Percentiles rank a stretch among this genome's conserved stretches.
These are phyloP conservation scores for Tiliacea aurago DNA, from an alignment of 2,888 invertebrate species.

Conservation along the genomic window DNA sequence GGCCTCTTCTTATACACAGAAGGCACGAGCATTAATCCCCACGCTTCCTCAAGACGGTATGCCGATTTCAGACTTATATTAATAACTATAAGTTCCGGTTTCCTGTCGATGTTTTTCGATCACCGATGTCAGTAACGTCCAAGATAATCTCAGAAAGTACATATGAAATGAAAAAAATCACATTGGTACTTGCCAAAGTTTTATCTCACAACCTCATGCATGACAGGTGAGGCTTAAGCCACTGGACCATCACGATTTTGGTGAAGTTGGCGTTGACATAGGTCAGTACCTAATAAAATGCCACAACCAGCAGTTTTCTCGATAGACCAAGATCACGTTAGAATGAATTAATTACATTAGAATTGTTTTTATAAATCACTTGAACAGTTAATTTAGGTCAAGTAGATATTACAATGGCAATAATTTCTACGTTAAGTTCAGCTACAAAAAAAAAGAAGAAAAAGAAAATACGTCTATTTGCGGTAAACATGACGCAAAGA, in stretches of 20 bases:
- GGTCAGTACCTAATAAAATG: conserved; percentile 20
- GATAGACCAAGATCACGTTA: background rate
- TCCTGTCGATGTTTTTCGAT: background rate
- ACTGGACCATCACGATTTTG: no score
- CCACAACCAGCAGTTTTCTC: background rate
- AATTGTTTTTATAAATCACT: background rate
- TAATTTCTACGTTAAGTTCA: background rate
- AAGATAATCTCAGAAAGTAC: background rate
- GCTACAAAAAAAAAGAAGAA: no score
- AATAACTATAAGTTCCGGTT: background rate
- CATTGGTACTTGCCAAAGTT: background rate
- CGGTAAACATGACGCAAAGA: no score
- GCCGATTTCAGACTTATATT: background rate
- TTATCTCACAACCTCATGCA: background rate
- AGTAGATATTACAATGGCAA: background rate
- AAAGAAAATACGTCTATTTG: no score
- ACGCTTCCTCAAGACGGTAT: background rate
- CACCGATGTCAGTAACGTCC: background rate
- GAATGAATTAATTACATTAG: background rate
- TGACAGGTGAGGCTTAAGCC: background rate
- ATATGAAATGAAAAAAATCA: background rate
- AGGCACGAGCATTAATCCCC: background rate
- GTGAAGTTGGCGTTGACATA: conserved; percentile 8
- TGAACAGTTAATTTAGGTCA: conserved; percentile 8
- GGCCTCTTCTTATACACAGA: no score